These are phyloP conservation scores for Cebidichthys violaceus DNA, from an alignment of 2,113 vertebrate genomes.

Conservation along the genomic window DNA sequence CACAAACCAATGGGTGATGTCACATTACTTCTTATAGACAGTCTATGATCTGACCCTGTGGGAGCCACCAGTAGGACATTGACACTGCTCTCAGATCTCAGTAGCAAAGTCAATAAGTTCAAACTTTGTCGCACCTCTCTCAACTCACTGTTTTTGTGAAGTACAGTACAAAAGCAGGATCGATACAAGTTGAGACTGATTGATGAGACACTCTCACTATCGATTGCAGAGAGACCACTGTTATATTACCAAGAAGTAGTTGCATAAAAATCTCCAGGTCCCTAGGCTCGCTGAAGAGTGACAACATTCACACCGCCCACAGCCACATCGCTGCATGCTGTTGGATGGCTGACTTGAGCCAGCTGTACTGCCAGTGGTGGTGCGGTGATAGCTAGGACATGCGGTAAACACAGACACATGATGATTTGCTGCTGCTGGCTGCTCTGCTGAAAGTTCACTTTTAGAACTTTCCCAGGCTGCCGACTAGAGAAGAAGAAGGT, in stretches of 20 bases:
- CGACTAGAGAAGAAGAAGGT: background rate
- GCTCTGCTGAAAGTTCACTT: constrained; percentile 23
- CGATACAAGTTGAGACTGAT: constrained; percentile 41
- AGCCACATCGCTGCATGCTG: constrained; percentile 12
- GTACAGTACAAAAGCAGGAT: constrained; percentile 20
- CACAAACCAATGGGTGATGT: too few relatives aligned
- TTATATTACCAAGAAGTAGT: background rate
- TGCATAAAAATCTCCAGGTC: constrained; percentile 27
- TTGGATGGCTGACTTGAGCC: constrained; percentile 46
- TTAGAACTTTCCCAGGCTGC: constrained; percentile 22
- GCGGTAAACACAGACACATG: constrained; percentile 25
- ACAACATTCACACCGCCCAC: constrained; percentile 51
- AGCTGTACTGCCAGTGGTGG: constrained; percentile 46
- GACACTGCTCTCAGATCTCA: constrained; percentile 29
- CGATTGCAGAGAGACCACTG: background rate
- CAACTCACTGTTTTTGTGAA: constrained; percentile 27
- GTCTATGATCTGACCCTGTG: background rate
- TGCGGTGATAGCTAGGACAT: constrained; percentile 17
- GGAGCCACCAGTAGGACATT: constrained; percentile 10
- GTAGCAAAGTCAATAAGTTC: constrained; percentile 7
- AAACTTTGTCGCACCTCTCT: background rate
- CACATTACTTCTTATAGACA: too few relatives aligned
- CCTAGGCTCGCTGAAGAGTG: constrained; percentile 39
- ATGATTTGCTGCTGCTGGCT: constrained; percentile 27
- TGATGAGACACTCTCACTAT: constrained; percentile 38